Evolutionary conservation across 2,797 vertebrate genomes (phyloP), one percentile per base, ranked within the genome.

Genomic region (Sebastes trivittatus): DNA sequence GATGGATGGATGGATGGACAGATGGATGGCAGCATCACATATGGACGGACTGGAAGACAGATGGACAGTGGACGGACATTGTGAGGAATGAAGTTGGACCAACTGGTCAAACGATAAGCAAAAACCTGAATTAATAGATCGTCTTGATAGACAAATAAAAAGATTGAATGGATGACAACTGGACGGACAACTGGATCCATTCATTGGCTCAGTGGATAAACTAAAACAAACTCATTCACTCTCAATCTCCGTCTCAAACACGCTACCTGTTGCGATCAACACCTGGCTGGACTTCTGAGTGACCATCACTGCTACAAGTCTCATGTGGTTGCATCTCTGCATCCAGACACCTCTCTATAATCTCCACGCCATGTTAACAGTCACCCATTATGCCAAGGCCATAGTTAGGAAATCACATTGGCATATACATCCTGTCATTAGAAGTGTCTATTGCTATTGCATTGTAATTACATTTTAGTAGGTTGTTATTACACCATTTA

Each of bases 391-490:
- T 80, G 85, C 88, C 83, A 87, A 88, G 88, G 88, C 90, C 88
- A 91, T 94, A 92, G 92, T 95, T 95, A 95, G 90, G 93, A 94
- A 92, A 93, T 95, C 86, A 92, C 91, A 69, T 91, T 89, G 94
- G 92, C 92, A 92, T 87, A 91, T 87, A 87, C 89, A 93, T 94
- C 93, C 93, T 93, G 91, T 95, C 93, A 94, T 94, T 95, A 93
- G 85, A 94, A 91, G 94, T 94, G 93, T 93, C 93, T 94, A 94
- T 93, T 93, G 92, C 93, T 94, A 93, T 95, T 93, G 89, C 92
- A 90, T 94, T 94, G 91, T 95, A 95, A 95, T 95, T 94, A 95
- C 93, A 93, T 93, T 94, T 92, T 94, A 93, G 90, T 91, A 94
- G 91, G 91, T 93, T 92, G 93, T 92, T 94, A 94, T 94, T 94